Percentiles rank a stretch among this genome's conserved stretches.
Evolutionary conservation across 2,888 invertebrate genomes (phyloP).

Genomic region (Drosophila paramelanica): DNA sequence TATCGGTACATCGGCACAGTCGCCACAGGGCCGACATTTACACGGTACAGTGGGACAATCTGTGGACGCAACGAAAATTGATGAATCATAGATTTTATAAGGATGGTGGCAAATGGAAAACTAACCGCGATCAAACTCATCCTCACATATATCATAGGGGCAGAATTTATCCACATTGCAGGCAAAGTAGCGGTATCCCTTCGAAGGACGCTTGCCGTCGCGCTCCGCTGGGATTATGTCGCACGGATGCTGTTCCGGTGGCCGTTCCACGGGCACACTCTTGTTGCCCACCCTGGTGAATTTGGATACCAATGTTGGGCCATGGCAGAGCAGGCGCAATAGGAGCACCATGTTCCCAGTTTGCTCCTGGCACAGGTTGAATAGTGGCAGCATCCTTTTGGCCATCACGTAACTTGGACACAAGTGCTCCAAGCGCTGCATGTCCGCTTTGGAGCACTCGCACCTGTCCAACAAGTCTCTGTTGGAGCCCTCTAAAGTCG

Average conservation of each 20-base stretch:
- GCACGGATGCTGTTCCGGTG: slow-evolving; percentile 44
- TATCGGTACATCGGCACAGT: neutral
- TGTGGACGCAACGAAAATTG: neutral
- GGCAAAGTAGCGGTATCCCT: slow-evolving; percentile 75
- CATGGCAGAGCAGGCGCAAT: slow-evolving; percentile 82
- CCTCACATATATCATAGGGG: slow-evolving; percentile 75
- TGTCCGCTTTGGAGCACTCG: slow-evolving; percentile 64
- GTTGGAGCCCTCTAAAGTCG: slow-evolving; percentile 50
- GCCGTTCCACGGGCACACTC: neutral
- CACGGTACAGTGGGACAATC: slow-evolving; percentile 49
- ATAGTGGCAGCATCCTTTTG: slow-evolving; percentile 80
- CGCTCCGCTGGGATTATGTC: neutral
- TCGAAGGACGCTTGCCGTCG: neutral
- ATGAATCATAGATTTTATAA: too few species aligned
- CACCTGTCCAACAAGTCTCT: slow-evolving; percentile 48
- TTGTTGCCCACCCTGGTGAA: slow-evolving; percentile 46
- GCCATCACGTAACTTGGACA: slow-evolving; percentile 73
- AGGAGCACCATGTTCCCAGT: slow-evolving; percentile 83
- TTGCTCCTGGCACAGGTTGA: slow-evolving; percentile 76
- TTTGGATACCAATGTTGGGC: slow-evolving; percentile 79
- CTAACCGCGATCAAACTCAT: slow-evolving; percentile 74
- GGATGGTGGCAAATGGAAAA: neutral
- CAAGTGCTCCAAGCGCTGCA: slow-evolving; percentile 71
- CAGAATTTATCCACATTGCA: slow-evolving; percentile 72
- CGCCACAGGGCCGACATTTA: neutral